Conservation (phyloP, 2,888 invertebrate genomes). For the Campoletis raptor region DNA sequence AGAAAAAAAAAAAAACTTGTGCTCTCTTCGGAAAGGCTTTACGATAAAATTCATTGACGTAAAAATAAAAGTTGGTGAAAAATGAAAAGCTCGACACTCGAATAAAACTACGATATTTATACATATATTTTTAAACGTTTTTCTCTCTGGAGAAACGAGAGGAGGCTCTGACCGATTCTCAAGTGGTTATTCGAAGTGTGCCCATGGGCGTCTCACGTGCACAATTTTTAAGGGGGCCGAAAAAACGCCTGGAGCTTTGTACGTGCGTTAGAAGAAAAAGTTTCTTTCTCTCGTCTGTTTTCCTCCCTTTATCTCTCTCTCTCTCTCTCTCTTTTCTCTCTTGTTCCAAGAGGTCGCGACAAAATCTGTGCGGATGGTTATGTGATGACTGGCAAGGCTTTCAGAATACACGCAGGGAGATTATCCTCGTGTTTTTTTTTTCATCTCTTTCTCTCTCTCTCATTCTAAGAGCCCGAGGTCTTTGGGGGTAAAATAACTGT, state of each 20-base stretch:
- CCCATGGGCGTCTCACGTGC: slow-evolving; percentile 58
- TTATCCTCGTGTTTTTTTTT: slow-evolving; percentile 32
- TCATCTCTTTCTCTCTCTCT: not conserved
- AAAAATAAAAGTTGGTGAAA: not conserved
- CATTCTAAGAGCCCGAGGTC: slow-evolving; percentile 39
- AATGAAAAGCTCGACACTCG: not conserved
- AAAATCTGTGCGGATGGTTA: slow-evolving; percentile 57
- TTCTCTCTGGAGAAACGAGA: slow-evolving; percentile 7
- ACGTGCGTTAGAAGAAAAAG: slow-evolving; percentile 64
- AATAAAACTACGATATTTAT: not conserved
- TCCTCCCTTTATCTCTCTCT: slow-evolving; percentile 60
- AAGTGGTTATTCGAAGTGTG: slow-evolving; percentile 27
- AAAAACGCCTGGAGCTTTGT: slow-evolving; percentile 32
- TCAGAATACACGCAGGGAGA: slow-evolving; percentile 47
- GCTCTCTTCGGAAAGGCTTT: not conserved
- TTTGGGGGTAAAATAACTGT: slow-evolving; percentile 62
- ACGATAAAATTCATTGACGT: not conserved
- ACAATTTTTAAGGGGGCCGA: slow-evolving; percentile 52
- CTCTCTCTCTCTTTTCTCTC: slow-evolving; percentile 49
- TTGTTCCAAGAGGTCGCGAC: slow-evolving; percentile 21
- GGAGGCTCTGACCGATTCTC: slow-evolving; percentile 38
- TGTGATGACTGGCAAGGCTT: slow-evolving; percentile 41
- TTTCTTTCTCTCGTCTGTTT: slow-evolving; percentile 41
- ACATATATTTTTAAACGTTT: slow-evolving; percentile 31
- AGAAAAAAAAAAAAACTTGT: not conserved